Base-by-base conservation (phyloP, 1,140 invertebrate genomes). In the Drosophila lowei region DNA sequence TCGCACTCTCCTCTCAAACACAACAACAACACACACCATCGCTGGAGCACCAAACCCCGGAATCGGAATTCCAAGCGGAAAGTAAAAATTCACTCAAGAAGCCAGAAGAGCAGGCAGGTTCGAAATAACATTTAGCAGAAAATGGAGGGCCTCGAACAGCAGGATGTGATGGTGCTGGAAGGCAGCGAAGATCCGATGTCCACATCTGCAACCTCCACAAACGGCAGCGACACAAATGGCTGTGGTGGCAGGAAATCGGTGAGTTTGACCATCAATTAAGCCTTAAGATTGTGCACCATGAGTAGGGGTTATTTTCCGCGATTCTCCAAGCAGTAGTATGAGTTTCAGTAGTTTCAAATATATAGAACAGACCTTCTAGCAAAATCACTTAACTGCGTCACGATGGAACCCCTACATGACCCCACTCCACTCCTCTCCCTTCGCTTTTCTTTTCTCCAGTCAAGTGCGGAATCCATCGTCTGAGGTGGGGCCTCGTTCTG, bases 211-310 rank as follows among this genome's bases (percentile, higher is more conserved):
- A 75, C 83, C 65, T 81, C 78, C 58, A 67, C 83, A 56, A 88
- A 88, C 75, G 74, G 73, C 28, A 78, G 62, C 57, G 77, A 86
- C 59, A 38, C 74, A 66, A 86, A 86, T 59, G 78, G 81, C 46
- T 88, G 74, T 61, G 63, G 74, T 61, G 63, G 58, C 55, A 86
- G 71, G 62, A 86, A 83, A 81, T 58, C 78, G 83, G 81, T 86
- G 30, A 75, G 83, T 77, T 15, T 56, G 6, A 21, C 15, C 64
- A 53, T 6, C 8, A 52, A 49, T 13, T 21, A 49, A 11, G 21
- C n/a, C 34, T 0, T 38, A 2, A 4, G 9, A 38, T 38, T 38
- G 8, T 3, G 2, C 2, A 9, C 30, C 3, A 3, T 34, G 30
- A 3, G 8, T 3, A 9, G 30, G 8, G 30, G 30, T 11, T 34